Conservation (phyloP, 1,140 invertebrate species). For the Rhagoletis zephyria region DNA sequence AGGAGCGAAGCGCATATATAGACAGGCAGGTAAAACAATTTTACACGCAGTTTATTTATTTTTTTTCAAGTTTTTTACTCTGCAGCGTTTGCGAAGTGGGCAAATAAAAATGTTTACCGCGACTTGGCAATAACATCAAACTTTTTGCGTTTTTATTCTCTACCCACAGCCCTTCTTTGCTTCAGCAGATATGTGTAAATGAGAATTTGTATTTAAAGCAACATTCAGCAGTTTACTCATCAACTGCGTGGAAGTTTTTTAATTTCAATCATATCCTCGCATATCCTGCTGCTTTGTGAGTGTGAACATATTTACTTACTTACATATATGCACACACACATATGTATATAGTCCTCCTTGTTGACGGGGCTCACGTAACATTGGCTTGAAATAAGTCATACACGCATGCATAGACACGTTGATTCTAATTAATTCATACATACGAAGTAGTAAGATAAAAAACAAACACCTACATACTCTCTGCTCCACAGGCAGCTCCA, state of each 20-base stretch:
- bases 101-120: constrained; percentile 13
- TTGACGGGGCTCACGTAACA: not conserved
- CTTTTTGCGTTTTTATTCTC: not conserved
- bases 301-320: not conserved
- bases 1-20: not conserved
- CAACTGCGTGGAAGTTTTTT: constrained; percentile 5
- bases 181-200: not conserved
- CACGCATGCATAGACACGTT: constrained; percentile 65
- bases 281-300: not conserved
- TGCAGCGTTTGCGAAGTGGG: not conserved
- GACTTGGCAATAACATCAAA: not conserved
- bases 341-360: not conserved
- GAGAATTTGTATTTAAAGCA: constrained; percentile 8
- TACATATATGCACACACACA: not conserved
- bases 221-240: constrained; percentile 27
- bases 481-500: not conserved
- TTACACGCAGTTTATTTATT: constrained; percentile 12
- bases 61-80: not conserved
- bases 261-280: constrained; percentile 39
- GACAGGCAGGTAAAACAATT: not conserved
- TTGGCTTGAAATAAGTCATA: constrained; percentile 66
- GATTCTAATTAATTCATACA: constrained; percentile 70
- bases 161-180: not conserved
- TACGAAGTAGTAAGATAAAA: constrained; percentile 40
- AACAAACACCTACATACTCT: not conserved